Evolutionary conservation across 2,113 vertebrate genomes (phyloP).

Genomic region (Calypte anna): DNA sequence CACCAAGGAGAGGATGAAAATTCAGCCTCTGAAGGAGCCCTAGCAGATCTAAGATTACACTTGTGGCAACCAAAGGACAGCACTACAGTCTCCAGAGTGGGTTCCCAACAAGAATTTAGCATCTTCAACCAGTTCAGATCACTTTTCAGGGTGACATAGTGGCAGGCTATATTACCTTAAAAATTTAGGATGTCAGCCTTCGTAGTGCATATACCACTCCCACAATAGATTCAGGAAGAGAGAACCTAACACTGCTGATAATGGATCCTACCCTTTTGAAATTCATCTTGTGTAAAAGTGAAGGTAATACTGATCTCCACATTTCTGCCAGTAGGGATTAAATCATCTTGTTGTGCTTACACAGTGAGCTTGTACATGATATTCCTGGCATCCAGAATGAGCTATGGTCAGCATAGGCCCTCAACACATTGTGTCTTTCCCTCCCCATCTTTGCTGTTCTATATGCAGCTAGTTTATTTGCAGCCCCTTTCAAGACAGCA

Average conservation of each 20-base stretch:
- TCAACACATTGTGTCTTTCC: neutral
- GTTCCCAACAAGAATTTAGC: neutral
- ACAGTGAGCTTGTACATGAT: neutral
- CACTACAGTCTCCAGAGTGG: neutral
- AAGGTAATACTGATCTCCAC: neutral
- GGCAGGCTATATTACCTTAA: neutral
- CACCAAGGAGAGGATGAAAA: neutral
- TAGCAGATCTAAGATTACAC: neutral
- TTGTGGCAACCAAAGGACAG: neutral
- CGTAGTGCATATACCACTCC: neutral
- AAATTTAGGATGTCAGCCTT: neutral
- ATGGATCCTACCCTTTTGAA: neutral
- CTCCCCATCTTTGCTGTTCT: neutral
- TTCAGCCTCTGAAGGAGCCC: neutral
- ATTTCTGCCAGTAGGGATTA: neutral
- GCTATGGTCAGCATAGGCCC: neutral
- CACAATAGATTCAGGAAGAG: neutral
- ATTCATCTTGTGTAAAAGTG: neutral
- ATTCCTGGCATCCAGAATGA: neutral
- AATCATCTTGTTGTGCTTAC: neutral
- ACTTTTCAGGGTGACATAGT: neutral
- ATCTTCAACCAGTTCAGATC: neutral
- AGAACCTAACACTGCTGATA: neutral
- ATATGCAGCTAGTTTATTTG: neutral
- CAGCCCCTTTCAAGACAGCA: neutral